Percentiles rank a stretch among this genome's conserved stretches.
phyloP scores from a whole-genome alignment of 2,113 vertebrate species.

The Fregata magnificens region DNA sequence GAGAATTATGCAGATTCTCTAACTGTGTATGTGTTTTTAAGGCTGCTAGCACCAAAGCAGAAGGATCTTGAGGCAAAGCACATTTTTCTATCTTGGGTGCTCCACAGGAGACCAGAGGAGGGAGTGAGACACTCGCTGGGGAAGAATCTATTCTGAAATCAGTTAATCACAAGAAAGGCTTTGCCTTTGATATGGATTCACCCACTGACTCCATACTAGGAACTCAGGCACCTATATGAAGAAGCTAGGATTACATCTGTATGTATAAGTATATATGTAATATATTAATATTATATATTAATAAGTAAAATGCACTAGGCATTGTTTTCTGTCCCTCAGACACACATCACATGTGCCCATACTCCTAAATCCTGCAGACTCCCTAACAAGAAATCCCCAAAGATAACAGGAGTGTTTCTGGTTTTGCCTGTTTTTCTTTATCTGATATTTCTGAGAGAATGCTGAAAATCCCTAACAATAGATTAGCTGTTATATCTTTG shows the following conservation, averaged over 20 bases:
- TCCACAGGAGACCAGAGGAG: background rate
- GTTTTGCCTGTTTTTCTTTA: background rate
- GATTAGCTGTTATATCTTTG: background rate
- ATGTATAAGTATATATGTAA: too few species aligned
- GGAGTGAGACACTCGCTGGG: background rate
- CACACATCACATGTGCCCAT: too few species aligned
- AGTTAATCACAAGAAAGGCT: background rate
- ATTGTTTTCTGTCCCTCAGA: background rate
- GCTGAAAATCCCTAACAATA: background rate
- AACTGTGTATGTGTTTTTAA: fast-evolving
- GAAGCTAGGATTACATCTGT: background rate
- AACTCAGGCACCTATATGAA: background rate
- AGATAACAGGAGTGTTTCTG: background rate
- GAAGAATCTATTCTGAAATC: background rate
- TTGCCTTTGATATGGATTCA: background rate
- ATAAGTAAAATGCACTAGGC: background rate
- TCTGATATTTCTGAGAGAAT: background rate
- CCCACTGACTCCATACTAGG: fast-evolving
- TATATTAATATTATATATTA: too few species aligned
- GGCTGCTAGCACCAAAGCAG: background rate
- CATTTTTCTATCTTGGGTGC: background rate
- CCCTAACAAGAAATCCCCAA: background rate
- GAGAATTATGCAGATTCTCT: background rate
- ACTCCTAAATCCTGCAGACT: background rate
- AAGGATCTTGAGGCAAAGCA: background rate